Evolutionary conservation across 1,140 invertebrate genomes (phyloP), one percentile per base, ranked within the genome.

Genomic region (Calliphora vicina): DNA sequence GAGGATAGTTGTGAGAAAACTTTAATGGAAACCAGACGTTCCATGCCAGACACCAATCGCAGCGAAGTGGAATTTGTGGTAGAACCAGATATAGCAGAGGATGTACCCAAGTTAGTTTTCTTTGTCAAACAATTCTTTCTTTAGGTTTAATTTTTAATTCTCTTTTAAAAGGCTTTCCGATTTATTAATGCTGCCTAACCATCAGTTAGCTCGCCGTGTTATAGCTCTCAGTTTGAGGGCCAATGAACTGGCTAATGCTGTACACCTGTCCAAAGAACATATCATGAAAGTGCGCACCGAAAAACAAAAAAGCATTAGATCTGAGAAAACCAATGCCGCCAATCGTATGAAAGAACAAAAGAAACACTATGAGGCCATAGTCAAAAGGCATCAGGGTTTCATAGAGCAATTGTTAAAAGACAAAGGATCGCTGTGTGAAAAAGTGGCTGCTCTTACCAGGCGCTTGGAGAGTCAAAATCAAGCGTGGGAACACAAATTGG

Each of bases 361-460:
- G 86, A 92, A 92, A 23, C 94, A 95, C 86, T 94, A 93, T 84
- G 94, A 95, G 84, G 88, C 88, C 2, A 91, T 93, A 8, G 91
- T 95, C 9, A 92, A 93, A 72, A 87, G 94, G 1, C 94, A 95
- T 87, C 94, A 95, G 82, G 93, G 93, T 82, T 95, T 95, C 83
- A 94, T 95, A 13, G 94, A 95, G 84, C 82, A 92, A 88, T 85
- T 95, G 50, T 92, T 95, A 2, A 91, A 91, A 12, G 95, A 95
- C 84, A 95, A 95, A 85, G 93, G 92, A 42, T 88, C 92, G 0
- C 87, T 95, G 17, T 94, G 92, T 81, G 93, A 94, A 80, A 94
- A 94, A 88, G 94, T 94, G 80, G 93, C 94, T 67, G 91, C 91
- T 1, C 87, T 95, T 91, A 85, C 91, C 89, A 50, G 93, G 89